These are phyloP conservation scores for Lordiphosa fenestrarum DNA, from an alignment of 2,888 invertebrate genomes.

Conservation along the genomic window DNA sequence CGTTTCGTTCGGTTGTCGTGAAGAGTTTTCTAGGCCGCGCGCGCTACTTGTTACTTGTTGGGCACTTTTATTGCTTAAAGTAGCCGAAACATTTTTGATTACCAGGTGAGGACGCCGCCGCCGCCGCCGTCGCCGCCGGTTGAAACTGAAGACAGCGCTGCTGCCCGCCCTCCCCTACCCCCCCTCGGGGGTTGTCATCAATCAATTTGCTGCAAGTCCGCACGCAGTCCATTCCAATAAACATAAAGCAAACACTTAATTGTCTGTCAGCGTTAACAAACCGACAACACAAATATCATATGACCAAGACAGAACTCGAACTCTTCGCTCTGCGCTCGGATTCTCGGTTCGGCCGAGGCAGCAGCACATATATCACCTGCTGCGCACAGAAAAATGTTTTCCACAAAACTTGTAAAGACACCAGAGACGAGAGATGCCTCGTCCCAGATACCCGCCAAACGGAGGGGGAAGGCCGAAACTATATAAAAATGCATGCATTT, in stretches of 20 bases:
- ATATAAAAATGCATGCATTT: conserved; percentile 26
- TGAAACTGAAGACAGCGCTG: conserved; percentile 39
- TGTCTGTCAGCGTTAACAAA: conserved; percentile 76
- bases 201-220: conserved; percentile 62
- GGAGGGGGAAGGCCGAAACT: conserved; percentile 15
- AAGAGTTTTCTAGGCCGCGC: conserved; percentile 19
- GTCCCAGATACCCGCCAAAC: conserved; percentile 55
- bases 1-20: conserved; percentile 48
- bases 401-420: conserved; percentile 68
- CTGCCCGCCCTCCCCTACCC: neutral
- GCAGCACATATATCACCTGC: conserved; percentile 73
- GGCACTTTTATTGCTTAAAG: conserved; percentile 58
- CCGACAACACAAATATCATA: conserved; percentile 75
- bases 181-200: conserved; percentile 61
- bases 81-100: conserved; percentile 53
- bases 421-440: conserved; percentile 49
- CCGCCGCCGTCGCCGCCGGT: neutral
- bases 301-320: conserved; percentile 45
- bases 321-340: conserved; percentile 12
- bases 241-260: conserved; percentile 75
- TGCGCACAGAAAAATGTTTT: conserved; percentile 70
- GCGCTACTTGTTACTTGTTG: conserved; percentile 37
- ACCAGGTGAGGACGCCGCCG: conserved; percentile 43
- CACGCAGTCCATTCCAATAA: conserved; percentile 68
- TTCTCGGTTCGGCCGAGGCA: conserved; percentile 40